Conservation (phyloP, 2,797 vertebrate species). For the Nyctalus aviator region DNA sequence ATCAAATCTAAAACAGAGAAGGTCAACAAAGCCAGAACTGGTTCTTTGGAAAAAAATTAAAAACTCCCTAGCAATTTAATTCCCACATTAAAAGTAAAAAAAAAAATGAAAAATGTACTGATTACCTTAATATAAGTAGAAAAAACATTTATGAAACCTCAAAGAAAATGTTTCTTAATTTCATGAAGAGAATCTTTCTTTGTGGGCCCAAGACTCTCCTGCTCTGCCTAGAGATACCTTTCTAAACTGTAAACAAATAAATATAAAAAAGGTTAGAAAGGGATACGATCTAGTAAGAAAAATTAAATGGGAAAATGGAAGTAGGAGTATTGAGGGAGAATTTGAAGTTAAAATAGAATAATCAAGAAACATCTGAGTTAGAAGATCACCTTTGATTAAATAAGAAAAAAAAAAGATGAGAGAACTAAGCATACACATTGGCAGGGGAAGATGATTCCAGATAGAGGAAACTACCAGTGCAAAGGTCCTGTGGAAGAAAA, state of each 20-base stretch:
- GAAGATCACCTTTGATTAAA: not conserved
- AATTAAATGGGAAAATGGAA: not conserved
- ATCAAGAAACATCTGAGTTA: not conserved
- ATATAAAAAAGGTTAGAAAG: not conserved
- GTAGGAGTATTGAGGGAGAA: not conserved
- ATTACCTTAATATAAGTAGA: not conserved
- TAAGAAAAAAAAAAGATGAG: not conserved
- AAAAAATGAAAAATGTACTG: not conserved
- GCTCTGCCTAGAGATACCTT: not conserved
- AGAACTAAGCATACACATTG: not conserved
- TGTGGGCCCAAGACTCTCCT: not conserved
- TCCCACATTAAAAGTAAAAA: not conserved
- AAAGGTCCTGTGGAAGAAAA: not conserved
- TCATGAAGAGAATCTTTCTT: not conserved
- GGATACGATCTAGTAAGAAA: not conserved
- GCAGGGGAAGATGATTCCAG: not conserved
- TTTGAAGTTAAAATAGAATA: not conserved
- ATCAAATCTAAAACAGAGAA: not conserved
- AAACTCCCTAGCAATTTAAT: not conserved
- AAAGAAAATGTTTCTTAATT: not conserved
- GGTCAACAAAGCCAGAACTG: not conserved
- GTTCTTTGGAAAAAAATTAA: not conserved
- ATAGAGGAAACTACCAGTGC: not conserved
- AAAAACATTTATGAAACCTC: not conserved
- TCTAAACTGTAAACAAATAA: conserved; percentile 20